phyloP scores from a whole-genome alignment of 2,797 vertebrate species.

The Clarias platycephalus region DNA sequence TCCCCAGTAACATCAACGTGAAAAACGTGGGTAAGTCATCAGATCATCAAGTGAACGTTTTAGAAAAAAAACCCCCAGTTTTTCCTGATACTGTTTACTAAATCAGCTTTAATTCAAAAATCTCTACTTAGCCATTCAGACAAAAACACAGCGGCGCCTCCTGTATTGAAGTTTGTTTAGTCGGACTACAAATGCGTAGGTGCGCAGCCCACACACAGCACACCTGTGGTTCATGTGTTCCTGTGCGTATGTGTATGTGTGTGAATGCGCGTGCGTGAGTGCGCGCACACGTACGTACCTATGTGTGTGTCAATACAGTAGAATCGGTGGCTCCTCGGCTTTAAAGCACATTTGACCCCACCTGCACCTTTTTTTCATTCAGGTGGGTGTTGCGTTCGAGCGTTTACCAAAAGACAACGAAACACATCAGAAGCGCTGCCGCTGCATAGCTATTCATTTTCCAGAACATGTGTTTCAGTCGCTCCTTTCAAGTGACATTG shows the following conservation, averaged over 20 bases:
- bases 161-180: conserved; percentile 52
- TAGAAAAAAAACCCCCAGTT: not conserved
- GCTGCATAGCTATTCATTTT: conserved; percentile 48
- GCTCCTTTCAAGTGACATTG: conserved; percentile 55
- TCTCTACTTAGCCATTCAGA: conserved; percentile 30
- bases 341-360: conserved; percentile 50
- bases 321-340: conserved; percentile 40
- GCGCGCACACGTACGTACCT: conserved; percentile 8
- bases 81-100: not conserved
- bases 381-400: conserved; percentile 46
- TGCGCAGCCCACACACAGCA: conserved; percentile 51
- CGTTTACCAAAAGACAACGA: conserved; percentile 44
- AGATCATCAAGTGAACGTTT: not conserved
- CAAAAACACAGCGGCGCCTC: conserved; percentile 22
- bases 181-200: conserved; percentile 48
- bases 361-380: conserved; percentile 50
- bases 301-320: conserved; percentile 27
- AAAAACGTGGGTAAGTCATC: not conserved
- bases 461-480: conserved; percentile 36
- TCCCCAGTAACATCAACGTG: not conserved
- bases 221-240: conserved; percentile 50
- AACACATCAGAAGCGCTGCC: conserved; percentile 46
- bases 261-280: conserved; percentile 10
- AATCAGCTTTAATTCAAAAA: conserved; percentile 27
- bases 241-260: not conserved